phyloP scores from a whole-genome alignment of 2,888 invertebrate species.

The Lepidocyrtoides sp. region DNA sequence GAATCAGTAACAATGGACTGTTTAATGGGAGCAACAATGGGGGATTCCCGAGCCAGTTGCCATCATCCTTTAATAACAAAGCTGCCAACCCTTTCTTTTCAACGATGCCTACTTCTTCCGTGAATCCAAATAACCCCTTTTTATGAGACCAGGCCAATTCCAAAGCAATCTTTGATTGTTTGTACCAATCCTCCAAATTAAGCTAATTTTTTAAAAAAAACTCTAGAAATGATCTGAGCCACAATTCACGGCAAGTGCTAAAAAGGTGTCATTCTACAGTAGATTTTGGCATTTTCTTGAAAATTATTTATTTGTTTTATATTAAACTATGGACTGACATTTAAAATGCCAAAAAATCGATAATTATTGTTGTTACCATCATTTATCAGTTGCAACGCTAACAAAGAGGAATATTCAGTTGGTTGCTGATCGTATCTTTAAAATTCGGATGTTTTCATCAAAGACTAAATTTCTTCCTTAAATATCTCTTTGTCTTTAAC shows the following conservation, averaged over 20 bases:
- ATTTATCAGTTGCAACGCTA: not conserved
- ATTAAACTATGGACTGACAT: constrained; percentile 29
- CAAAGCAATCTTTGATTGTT: constrained; percentile 47
- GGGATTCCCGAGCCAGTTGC: constrained; percentile 46
- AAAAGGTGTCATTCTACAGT: not conserved
- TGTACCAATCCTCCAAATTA: constrained; percentile 55
- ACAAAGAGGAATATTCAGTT: not conserved
- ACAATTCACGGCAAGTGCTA: not conserved
- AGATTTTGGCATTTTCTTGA: constrained; percentile 22
- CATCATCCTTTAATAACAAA: constrained; percentile 59
- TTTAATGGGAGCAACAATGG: constrained; percentile 54
- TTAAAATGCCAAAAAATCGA: constrained; percentile 40
- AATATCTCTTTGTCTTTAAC: not conserved
- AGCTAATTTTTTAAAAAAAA: constrained; percentile 27
- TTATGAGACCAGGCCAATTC: constrained; percentile 75
- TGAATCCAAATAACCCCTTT: constrained; percentile 85
- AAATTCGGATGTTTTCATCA: not conserved
- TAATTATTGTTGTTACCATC: constrained; percentile 5
- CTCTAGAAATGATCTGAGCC: not conserved
- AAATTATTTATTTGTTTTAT: not conserved
- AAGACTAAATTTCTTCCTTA: not conserved
- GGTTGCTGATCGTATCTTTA: not conserved
- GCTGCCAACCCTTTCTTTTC: constrained; percentile 82
- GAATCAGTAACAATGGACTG: constrained; percentile 52
- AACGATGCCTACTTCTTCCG: constrained; percentile 66